phyloP scores from a whole-genome alignment of 64 coral and sea anemone species.

The Dendronephthya gigantea region DNA sequence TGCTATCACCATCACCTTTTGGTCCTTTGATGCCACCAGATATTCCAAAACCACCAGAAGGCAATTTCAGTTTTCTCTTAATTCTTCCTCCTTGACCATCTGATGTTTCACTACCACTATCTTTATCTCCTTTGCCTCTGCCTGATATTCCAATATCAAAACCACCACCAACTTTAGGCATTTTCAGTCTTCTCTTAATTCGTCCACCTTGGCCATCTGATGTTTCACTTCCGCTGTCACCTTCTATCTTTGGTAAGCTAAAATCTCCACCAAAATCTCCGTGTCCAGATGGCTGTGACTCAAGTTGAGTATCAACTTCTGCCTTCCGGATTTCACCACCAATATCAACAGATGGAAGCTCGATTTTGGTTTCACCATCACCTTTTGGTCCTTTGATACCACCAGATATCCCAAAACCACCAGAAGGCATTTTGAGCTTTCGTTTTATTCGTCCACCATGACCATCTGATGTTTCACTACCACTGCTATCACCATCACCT shows the following conservation, averaged over 20 bases:
- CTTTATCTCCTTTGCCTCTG: not conserved
- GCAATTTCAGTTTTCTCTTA: not conserved
- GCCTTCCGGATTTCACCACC: not conserved
- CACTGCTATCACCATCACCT: not conserved
- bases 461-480: not conserved
- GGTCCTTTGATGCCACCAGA: not conserved
- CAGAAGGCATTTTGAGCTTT: not conserved
- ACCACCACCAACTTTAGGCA: not conserved
- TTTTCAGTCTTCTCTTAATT: not conserved
- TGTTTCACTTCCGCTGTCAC: not conserved
- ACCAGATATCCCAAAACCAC: not conserved
- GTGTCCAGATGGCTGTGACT: not conserved
- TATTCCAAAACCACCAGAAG: not conserved
- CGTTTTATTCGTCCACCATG: not conserved
- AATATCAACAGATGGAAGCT: not conserved
- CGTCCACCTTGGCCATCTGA: not conserved
- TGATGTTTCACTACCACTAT: constrained; percentile 3
- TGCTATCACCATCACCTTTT: not conserved
- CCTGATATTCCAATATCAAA: not conserved
- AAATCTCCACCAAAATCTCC: not conserved
- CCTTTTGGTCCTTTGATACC: not conserved
- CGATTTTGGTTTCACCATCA: not conserved
- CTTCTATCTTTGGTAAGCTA: not conserved
- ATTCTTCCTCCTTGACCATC: not conserved
- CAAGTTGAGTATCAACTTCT: not conserved